Evolutionary conservation across 2,797 vertebrate species (phyloP).

Genomic region (Lepilemur ruficaudatus): DNA sequence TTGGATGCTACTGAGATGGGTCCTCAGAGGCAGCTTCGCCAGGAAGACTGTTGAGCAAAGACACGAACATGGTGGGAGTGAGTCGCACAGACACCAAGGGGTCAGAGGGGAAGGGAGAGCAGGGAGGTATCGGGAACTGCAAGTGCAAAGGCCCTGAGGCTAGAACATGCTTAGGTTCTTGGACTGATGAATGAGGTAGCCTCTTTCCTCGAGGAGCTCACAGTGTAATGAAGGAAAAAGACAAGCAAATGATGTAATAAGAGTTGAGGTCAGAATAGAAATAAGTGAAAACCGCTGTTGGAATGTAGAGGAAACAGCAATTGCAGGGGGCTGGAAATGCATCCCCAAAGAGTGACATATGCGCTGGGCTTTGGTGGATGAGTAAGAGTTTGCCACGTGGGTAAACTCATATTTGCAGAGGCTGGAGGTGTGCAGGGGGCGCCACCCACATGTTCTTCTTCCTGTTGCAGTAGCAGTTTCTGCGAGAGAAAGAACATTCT

Average conservation of each 20-base stretch:
- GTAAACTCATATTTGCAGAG: not conserved
- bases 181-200: not conserved
- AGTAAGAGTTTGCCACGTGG: not conserved
- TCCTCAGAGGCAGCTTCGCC: not conserved
- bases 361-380: not conserved
- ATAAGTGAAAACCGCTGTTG: not conserved
- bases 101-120: not conserved
- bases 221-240: not conserved
- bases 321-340: not conserved
- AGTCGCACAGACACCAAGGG: too few relatives aligned
- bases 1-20: not conserved
- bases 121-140: not conserved
- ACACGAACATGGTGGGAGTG: not conserved
- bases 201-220: not conserved
- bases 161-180: not conserved
- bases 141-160: not conserved
- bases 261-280: not conserved
- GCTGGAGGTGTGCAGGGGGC: not conserved
- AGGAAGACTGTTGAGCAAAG: not conserved
- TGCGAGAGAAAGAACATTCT: not conserved
- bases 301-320: not conserved
- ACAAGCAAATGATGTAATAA: accelerated
- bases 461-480: not conserved
- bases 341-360: not conserved
- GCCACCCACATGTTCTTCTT: not conserved